Evolutionary conservation across 2,888 invertebrate genomes (phyloP).

Genomic region (Pseudolycoriella hygida): DNA sequence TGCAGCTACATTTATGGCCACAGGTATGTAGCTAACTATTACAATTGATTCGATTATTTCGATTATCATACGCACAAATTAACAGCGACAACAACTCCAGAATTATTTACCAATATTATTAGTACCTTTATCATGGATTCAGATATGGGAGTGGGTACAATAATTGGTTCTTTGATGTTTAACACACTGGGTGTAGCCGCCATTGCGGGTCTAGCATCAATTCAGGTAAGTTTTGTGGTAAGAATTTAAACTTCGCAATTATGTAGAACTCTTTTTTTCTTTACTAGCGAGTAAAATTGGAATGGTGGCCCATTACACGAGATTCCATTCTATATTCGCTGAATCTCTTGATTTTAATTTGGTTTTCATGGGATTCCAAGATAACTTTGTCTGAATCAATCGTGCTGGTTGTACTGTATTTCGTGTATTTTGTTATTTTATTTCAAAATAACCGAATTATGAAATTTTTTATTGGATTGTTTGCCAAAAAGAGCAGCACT

Average conservation of each 20-base stretch:
- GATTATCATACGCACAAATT: not conserved
- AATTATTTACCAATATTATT: conserved; percentile 82
- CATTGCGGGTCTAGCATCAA: conserved; percentile 57
- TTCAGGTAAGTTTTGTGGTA: conserved; percentile 33
- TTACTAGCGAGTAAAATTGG: conserved; percentile 52
- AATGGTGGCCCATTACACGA: conserved; percentile 64
- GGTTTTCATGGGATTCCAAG: conserved; percentile 58
- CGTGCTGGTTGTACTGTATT: conserved; percentile 51
- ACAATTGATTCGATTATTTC: too few species aligned
- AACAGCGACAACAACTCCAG: conserved; percentile 77
- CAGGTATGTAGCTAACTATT: conserved; percentile 19
- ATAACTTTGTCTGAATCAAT: conserved; percentile 68
- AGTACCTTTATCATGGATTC: conserved; percentile 69
- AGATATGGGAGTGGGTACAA: conserved; percentile 74
- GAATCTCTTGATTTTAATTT: conserved; percentile 49
- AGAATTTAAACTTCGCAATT: too few species aligned
- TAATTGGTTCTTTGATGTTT: conserved; percentile 75
- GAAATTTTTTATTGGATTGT: conserved; percentile 23
- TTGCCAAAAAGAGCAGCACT: conserved; percentile 27
- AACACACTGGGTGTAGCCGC: conserved; percentile 74
- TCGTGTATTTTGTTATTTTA: conserved; percentile 54
- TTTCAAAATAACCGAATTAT: conserved; percentile 44
- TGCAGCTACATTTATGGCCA: conserved; percentile 92
- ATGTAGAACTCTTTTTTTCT: not conserved
- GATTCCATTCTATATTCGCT: conserved; percentile 62